Percentiles rank a stretch among this genome's conserved stretches.
These are phyloP conservation scores for Holcopasites calliopsidis DNA, from an alignment of 1,140 invertebrate genomes.

Conservation along the genomic window DNA sequence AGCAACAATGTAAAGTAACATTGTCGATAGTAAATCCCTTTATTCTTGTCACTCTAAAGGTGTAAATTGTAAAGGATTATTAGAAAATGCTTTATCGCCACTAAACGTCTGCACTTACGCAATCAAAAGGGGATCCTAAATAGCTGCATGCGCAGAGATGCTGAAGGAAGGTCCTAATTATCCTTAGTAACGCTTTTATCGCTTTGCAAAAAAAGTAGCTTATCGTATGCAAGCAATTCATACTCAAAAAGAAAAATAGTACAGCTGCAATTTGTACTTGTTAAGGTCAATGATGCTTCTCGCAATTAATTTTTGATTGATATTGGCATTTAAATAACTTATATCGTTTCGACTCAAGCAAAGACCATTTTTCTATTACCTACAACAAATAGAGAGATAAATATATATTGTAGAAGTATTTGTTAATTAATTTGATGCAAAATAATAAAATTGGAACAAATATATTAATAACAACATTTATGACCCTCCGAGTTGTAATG, in stretches of 20 bases:
- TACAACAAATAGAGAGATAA: constrained; percentile 56
- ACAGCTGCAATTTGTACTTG: constrained; percentile 34
- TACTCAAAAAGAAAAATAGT: constrained; percentile 41
- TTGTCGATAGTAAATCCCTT: not conserved
- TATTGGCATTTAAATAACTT: constrained; percentile 37
- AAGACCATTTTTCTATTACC: constrained; percentile 47
- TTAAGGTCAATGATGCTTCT: constrained; percentile 6
- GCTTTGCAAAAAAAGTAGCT: constrained; percentile 49
- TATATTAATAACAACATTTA: not conserved
- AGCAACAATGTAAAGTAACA: not conserved
- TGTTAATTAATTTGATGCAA: not conserved
- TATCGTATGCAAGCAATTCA: constrained; percentile 54
- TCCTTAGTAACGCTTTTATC: constrained; percentile 55
- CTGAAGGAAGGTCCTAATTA: constrained; percentile 63
- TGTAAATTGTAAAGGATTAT: constrained; percentile 19
- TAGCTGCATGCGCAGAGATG: constrained; percentile 52
- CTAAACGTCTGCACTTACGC: constrained; percentile 68
- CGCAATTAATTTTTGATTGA: constrained; percentile 24
- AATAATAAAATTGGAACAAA: not conserved
- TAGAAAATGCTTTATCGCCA: constrained; percentile 22
- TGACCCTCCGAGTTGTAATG: not conserved
- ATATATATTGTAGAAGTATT: not conserved
- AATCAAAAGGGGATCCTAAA: constrained; percentile 58
- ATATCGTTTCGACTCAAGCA: constrained; percentile 32
- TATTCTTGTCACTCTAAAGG: constrained; percentile 27